Base-by-base conservation (phyloP, 2,888 invertebrate genomes). In the Dicyrtoma fusca region DNA sequence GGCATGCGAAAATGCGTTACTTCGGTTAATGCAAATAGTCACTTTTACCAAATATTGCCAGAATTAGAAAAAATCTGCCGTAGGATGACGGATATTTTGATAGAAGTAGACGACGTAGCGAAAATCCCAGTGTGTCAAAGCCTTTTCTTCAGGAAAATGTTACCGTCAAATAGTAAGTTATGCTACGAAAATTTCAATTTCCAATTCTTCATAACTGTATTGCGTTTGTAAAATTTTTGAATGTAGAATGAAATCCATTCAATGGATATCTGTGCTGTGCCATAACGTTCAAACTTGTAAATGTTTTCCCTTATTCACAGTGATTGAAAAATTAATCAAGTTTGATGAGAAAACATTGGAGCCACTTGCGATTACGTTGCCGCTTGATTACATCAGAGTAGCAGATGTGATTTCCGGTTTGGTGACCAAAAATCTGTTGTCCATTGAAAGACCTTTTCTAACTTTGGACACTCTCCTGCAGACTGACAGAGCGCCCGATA, bases 401-500 rank as follows among this genome's bases (percentile, higher is more conserved):
- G 63, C 70, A 42, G 34, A 44, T 8, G 17, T 34, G 63, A 42
- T 71, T 14, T 6, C 13, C n/a, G 10, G 34, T 19, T 17, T 23
- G 17, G 49, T 63, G 1, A 11, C 13, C 0, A 10, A 47, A 14
- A 61, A 34, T 34, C 19, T 51, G n/a, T 10, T 45, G 21, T 13
- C 21, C 8, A 61, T 61, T 11, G 34, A 61, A 69, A 21, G 47
- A 49, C 69, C 61, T 1, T 69, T 69, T 26, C 49, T 69, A 17
- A 69, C 51, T 6, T 19, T 69, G 61, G 69, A 69, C 26, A 14
- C 59, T 1, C 61, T 69, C 26, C 23, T 69, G 25, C 69, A 61
- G 19, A 17, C 45, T 45, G 25, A 59, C 17, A 23, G 42, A 10
- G 62, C 62, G 1, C 23, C 70, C n/a, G 13, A 17, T 1, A 63